phyloP scores from a whole-genome alignment of 1,140 invertebrate species.

The Copidosoma floridanum region DNA sequence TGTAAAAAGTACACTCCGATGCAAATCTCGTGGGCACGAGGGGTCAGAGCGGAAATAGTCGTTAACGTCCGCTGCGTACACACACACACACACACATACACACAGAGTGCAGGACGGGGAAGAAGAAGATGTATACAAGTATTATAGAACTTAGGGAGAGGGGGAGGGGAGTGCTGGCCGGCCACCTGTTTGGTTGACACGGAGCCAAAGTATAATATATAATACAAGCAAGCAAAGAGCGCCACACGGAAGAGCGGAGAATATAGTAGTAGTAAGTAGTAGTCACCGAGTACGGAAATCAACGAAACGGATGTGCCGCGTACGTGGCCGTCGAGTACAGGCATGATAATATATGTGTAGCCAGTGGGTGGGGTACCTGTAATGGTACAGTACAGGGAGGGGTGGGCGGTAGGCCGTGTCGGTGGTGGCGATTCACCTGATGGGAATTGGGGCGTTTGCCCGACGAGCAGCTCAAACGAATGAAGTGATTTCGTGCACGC shows the following conservation, averaged over 20 bases:
- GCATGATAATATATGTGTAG: no score
- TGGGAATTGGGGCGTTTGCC: slow-evolving; percentile 14
- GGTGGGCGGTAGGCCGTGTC: slow-evolving; percentile 9
- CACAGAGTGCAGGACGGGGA: neutral
- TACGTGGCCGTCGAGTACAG: no score
- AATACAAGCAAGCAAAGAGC: no score
- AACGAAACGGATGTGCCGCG: slow-evolving; percentile 45
- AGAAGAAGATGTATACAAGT: neutral
- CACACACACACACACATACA: no score
- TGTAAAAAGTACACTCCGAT: no score
- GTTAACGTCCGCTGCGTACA: slow-evolving; percentile 24
- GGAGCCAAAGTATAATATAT: no score
- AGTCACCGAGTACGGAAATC: slow-evolving; percentile 38
- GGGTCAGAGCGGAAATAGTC: slow-evolving; percentile 40
- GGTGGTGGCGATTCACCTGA: slow-evolving; percentile 4
- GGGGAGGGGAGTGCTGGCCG: slow-evolving; percentile 25
- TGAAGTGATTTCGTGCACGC: no score
- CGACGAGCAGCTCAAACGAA: slow-evolving; percentile 14
- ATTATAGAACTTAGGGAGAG: no score
- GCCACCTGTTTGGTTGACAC: slow-evolving; percentile 41
- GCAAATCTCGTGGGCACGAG: slow-evolving; percentile 35
- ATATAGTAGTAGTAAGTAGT: neutral
- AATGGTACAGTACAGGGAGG: neutral
- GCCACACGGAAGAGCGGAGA: no score
- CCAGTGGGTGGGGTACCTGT: no score